Evolutionary conservation across 1,140 invertebrate genomes (phyloP), one percentile per base, ranked within the genome.

Genomic region (Apis laboriosa): DNA sequence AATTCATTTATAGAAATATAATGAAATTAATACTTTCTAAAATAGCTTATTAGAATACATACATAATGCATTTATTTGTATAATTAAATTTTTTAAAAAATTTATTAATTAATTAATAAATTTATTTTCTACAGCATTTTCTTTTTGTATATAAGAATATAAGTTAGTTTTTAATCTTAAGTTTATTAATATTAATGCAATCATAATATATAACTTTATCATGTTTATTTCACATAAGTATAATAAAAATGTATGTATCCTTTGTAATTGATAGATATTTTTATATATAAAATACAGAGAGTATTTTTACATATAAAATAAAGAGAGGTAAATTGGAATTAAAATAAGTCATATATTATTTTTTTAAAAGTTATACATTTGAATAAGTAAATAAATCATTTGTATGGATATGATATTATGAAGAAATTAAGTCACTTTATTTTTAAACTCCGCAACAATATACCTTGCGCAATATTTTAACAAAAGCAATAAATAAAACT

Each of bases 61-160:
- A 43, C 58, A 53, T 86, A 24, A 74, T 88, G 81, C 71, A 86
- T 88, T 88, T 88, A 86, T 88, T 88, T 88, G 70, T 74, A 85
- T 87, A 88, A 80, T 71, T 88, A 88, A 83, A n/a, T n/a, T n/a
- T n/a, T n/a, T n/a, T n/a, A n/a, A n/a, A n/a, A n/a, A n/a, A n/a
- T n/a, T n/a, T n/a, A n/a, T n/a, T n/a, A n/a, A n/a, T n/a, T n/a
- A n/a, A n/a, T n/a, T n/a, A n/a, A n/a, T n/a, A n/a, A n/a, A 85
- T 66, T 88, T 61, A 58, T 77, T 88, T 84, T 85, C 67, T 80
- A 88, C 64, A 88, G 66, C 68, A 80, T 87, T 73, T 43, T 34
- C 24, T 34, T 43, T 43, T 43, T 43, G 34, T 43, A 70, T 86
- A 78, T 85, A 88, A 86, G 87, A 86, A 88, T 80, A 88, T 87